These are phyloP conservation scores for Marisa cornuarietis DNA, from an alignment of 1,140 invertebrate genomes.

Conservation along the genomic window DNA sequence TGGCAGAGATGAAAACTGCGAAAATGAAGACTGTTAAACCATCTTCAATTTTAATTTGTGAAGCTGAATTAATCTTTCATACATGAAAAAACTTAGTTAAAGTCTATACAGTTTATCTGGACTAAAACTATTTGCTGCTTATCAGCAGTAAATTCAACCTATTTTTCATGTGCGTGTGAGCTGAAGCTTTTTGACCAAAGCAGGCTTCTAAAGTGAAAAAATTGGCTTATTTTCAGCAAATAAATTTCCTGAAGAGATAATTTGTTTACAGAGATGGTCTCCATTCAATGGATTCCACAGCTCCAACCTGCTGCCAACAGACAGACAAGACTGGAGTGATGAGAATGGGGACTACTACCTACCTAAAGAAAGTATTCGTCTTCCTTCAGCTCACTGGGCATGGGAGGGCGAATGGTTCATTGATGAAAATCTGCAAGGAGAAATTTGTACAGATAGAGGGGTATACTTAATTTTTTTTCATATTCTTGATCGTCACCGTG, in stretches of 20 bases:
- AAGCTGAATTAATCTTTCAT: too few species aligned
- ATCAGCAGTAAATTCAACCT: too few species aligned
- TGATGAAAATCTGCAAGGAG: constrained; percentile 86
- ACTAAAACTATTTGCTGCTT: too few species aligned
- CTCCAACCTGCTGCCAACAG: constrained; percentile 60
- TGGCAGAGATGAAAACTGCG: too few species aligned
- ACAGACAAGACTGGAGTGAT: constrained; percentile 72
- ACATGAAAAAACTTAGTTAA: too few species aligned
- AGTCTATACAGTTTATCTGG: too few species aligned
- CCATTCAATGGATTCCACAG: constrained; percentile 37
- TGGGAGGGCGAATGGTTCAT: constrained; percentile 94
- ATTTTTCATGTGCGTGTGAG: too few species aligned
- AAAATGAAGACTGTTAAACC: too few species aligned
- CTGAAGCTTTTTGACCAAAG: too few species aligned
- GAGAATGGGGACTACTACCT: constrained; percentile 82
- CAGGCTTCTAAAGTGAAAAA: too few species aligned
- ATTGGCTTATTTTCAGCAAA: too few species aligned
- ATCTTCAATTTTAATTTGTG: too few species aligned
- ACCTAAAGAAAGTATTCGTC: constrained; percentile 80
- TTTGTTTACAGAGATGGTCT: constrained; percentile 49
- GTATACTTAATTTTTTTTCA: constrained; percentile 58
- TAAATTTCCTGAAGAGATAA: background rate
- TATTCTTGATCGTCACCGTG: background rate
- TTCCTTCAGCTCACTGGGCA: constrained; percentile 92
- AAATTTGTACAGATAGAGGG: constrained; percentile 76